Conservation (phyloP, 2,113 vertebrate species). For the Menura novaehollandiae region DNA sequence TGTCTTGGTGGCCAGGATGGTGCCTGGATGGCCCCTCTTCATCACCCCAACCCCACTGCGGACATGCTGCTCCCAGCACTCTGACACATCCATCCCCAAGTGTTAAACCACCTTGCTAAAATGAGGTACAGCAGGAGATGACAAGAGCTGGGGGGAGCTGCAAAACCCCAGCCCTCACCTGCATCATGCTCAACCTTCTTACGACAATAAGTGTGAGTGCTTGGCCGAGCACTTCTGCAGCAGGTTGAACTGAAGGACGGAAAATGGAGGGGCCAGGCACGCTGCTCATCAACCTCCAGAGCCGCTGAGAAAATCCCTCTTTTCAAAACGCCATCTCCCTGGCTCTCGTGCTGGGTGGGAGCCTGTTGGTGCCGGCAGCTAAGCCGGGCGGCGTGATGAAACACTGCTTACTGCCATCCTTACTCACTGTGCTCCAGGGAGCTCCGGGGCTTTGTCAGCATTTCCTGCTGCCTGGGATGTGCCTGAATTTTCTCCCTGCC, state of each 20-base stretch:
- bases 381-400: not conserved
- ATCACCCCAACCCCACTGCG: not conserved
- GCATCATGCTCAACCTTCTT: not conserved
- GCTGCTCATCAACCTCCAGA: not conserved
- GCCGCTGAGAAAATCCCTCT: not conserved
- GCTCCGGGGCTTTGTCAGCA: not conserved
- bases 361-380: not conserved
- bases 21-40: not conserved
- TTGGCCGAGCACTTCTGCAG: fast-evolving
- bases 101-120: not conserved
- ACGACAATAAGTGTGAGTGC: not conserved
- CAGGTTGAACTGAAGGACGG: not conserved
- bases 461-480: not conserved
- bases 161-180: not conserved
- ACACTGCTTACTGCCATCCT: not conserved
- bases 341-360: not conserved
- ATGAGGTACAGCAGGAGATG: not conserved
- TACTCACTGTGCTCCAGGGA: conserved; percentile 20
- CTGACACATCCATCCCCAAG: not conserved
- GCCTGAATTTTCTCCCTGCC: not conserved
- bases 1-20: not conserved
- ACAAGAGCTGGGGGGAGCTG: not conserved
- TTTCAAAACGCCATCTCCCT: not conserved
- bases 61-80: not conserved
- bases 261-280: not conserved